Evolutionary conservation across 2,797 vertebrate species (phyloP).

Genomic region (Sternotherus odoratus): DNA sequence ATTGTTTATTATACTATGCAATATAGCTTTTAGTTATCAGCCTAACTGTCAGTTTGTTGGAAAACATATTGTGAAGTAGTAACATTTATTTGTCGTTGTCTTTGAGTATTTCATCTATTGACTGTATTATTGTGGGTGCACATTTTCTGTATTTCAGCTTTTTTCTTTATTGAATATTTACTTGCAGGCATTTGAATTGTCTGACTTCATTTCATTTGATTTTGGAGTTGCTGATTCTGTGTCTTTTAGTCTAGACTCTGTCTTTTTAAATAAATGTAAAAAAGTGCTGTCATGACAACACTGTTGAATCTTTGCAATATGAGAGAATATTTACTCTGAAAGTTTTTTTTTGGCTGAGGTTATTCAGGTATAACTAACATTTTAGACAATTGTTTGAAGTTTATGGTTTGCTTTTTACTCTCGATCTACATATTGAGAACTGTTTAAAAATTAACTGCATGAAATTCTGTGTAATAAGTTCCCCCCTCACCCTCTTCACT

Average conservation of each 20-base stretch:
- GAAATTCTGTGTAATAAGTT: not conserved
- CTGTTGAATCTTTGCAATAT: not conserved
- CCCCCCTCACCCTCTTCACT: not conserved
- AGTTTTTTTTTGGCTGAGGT: conserved; percentile 38
- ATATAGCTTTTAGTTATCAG: conserved; percentile 17
- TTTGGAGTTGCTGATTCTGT: conserved; percentile 58
- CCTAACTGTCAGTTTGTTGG: not conserved
- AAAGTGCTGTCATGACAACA: not conserved
- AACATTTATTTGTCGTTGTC: not conserved
- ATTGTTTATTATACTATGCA: not conserved
- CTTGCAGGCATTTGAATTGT: conserved; percentile 52
- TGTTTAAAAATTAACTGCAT: not conserved
- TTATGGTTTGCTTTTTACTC: not conserved
- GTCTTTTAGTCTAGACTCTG: conserved; percentile 49
- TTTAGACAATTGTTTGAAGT: conserved; percentile 42
- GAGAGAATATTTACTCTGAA: not conserved
- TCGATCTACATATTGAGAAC: not conserved
- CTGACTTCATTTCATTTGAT: conserved; percentile 45
- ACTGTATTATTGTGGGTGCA: conserved; percentile 4
- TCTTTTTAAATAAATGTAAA: conserved; percentile 51
- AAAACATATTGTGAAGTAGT: conserved; percentile 34
- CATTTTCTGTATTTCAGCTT: conserved; percentile 23
- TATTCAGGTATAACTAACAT: not conserved
- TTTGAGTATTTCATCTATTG: conserved; percentile 18
- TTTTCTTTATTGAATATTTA: conserved; percentile 27